Base-by-base conservation (phyloP, 2,888 invertebrate genomes). In the Leucoptera coffeella region DNA sequence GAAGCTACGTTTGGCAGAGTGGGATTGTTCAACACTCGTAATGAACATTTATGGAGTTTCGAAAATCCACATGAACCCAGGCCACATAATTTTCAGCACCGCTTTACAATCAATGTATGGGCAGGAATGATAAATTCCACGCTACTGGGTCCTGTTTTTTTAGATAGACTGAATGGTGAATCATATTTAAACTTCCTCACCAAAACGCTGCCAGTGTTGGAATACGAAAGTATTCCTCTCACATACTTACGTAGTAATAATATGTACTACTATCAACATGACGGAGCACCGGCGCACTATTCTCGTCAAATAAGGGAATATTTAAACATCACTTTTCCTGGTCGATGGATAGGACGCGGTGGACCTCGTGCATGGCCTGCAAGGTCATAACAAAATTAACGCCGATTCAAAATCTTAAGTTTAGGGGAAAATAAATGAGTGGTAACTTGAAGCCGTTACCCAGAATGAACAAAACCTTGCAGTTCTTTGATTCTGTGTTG, bases 1-100 rank as follows among this genome's bases (percentile, higher is more conserved):
- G 27, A 27, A 20, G 10, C 17, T 9, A 27, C 27, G n/a, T 27
- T 23, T 17, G 12, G 22, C 10, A 4, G 27, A 8, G 15, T 23
- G 6, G 27, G 27, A 13, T 10, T 27, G 5, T 23, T 15, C 15
- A 27, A 27, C 13, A 15, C 14, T 9, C 27, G 23, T 14, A 27
- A 27, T 8, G 14, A 22, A 15, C 27, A 27, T 22, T 22, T 14
- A 8, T 27, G 22, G 27, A 6, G 15, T 11, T n/a, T 15, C n/a
- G 22, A 23, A n/a, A 27, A 27, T 14, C 27, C 27, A 2, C n/a
- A 4, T 2, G 7, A 10, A 4, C 10, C n/a, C 4, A 8, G 9
- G 14, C n/a, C 8, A 7, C 9, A 14, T 15, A 14, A 23, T 12
- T 23, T 23, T 15, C 23, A 23, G 4, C 12, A 8, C n/a, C 2